Evolutionary conservation across 2,888 invertebrate genomes (phyloP).

Genomic region (Drosophila falleni): DNA sequence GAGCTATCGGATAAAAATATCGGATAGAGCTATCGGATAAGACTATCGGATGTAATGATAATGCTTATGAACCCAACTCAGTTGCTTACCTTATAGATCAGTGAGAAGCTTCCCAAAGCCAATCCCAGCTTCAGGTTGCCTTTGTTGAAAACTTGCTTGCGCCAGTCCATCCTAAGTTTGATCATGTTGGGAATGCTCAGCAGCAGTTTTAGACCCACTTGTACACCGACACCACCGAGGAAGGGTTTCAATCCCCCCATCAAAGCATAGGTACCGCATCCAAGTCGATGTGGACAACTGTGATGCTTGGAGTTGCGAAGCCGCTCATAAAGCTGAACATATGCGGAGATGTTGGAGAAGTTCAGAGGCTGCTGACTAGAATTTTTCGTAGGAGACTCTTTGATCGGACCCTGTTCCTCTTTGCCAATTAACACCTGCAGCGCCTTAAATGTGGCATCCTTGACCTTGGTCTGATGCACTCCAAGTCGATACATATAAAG

Average conservation of each 20-base stretch:
- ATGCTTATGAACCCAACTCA: no score
- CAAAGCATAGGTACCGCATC: conserved; percentile 87
- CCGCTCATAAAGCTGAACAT: conserved; percentile 68
- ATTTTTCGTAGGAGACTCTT: conserved; percentile 13
- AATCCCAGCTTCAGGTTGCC: conserved; percentile 88
- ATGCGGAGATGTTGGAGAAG: conserved; percentile 52
- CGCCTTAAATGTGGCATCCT: conserved; percentile 87
- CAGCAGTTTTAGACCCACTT: conserved; percentile 87
- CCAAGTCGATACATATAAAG: conserved; percentile 87
- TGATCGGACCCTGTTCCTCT: conserved; percentile 86
- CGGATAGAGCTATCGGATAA: no score
- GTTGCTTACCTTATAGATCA: conserved; percentile 88
- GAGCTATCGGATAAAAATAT: no score
- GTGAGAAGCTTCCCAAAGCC: conserved; percentile 89
- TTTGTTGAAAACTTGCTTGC: conserved; percentile 86
- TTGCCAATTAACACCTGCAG: conserved; percentile 88
- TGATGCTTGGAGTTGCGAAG: conserved; percentile 81
- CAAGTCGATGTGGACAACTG: conserved; percentile 88
- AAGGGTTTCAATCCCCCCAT: conserved; percentile 87
- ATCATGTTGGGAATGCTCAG: conserved; percentile 87
- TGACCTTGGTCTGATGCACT: conserved; percentile 85
- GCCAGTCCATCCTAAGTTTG: conserved; percentile 86
- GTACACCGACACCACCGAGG: conserved; percentile 87
- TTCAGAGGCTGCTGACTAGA: conserved; percentile 30
- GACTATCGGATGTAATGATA: no score